A percentile compares a stretch with the other conserved stretches of the same genome.
Conservation (phyloP, 2,113 vertebrate genomes). For the Crypturellus undulatus region DNA sequence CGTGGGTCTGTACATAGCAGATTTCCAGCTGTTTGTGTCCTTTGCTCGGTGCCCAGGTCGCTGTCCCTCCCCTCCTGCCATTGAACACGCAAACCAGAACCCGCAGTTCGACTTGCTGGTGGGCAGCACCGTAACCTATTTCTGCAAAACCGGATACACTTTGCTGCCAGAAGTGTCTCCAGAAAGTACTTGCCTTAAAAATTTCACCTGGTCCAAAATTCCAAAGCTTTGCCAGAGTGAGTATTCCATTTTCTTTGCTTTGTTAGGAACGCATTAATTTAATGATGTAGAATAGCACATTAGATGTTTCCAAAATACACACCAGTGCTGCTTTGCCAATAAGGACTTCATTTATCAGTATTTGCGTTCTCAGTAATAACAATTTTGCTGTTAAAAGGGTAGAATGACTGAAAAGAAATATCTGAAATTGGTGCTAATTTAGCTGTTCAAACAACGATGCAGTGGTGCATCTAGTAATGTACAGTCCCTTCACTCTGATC, state of each 20-base stretch:
- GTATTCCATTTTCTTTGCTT: accelerated
- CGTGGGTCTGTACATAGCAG: neutral
- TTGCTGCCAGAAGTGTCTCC: neutral
- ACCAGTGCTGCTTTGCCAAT: neutral
- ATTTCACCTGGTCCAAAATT: neutral
- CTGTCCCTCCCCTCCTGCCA: neutral
- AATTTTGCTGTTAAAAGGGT: neutral
- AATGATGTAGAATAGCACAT: accelerated
- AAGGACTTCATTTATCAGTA: neutral
- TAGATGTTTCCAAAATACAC: accelerated
- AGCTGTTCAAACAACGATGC: neutral
- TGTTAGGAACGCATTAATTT: accelerated
- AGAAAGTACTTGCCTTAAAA: neutral
- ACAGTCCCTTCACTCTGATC: neutral
- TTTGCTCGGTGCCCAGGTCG: neutral
- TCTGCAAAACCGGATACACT: neutral
- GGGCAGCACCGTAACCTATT: neutral
- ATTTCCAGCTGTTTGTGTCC: neutral
- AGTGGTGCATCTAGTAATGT: accelerated
- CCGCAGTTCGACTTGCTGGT: neutral
- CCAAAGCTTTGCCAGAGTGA: slow-evolving; percentile 44
- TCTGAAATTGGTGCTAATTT: neutral
- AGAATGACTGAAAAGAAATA: neutral
- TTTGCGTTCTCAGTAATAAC: neutral
- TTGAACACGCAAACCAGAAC: accelerated